These are phyloP conservation scores for Romanogobio albipinnatus DNA, from an alignment of 2,113 vertebrate species.

Conservation along the genomic window DNA sequence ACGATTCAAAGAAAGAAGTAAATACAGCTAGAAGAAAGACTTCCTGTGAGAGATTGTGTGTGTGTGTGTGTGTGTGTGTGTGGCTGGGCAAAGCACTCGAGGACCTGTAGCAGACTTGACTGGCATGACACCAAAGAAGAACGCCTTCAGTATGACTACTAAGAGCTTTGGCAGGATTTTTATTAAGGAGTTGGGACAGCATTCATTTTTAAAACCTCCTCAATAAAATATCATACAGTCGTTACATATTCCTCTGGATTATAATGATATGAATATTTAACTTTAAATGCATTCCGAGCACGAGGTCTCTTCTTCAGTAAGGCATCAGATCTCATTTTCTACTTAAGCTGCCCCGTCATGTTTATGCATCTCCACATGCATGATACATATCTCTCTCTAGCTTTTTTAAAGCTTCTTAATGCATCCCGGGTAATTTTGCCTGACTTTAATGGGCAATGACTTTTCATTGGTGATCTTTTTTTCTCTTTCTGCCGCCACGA, in stretches of 20 bases:
- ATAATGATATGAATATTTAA: constrained; percentile 89
- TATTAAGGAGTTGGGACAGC: constrained; percentile 83
- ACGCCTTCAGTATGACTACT: constrained; percentile 66
- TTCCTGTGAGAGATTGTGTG: constrained; percentile 1
- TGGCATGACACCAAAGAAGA: constrained; percentile 64
- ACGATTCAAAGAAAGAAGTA: constrained; percentile 50
- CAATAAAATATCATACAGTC: constrained; percentile 86
- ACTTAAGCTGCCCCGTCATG: constrained; percentile 84
- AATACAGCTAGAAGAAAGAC: constrained; percentile 46
- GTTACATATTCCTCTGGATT: constrained; percentile 86
- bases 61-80: constrained; percentile 14
- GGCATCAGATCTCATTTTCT: constrained; percentile 84
- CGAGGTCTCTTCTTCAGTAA: constrained; percentile 75
- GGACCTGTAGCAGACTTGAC: constrained; percentile 60
- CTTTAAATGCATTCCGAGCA: constrained; percentile 83
- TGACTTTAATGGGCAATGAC: constrained; percentile 76
- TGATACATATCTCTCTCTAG: constrained; percentile 77
- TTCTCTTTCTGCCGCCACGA: constrained; percentile 63
- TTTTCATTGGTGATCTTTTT: constrained; percentile 74
- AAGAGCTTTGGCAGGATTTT: constrained; percentile 71
- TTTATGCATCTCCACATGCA: constrained; percentile 85
- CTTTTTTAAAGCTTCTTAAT: constrained; percentile 74
- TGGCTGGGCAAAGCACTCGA: constrained; percentile 25
- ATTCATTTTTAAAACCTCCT: constrained; percentile 86
- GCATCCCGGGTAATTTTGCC: constrained; percentile 77